phyloP scores from a whole-genome alignment of 2,888 invertebrate genomes.

The Andricus curvator region DNA sequence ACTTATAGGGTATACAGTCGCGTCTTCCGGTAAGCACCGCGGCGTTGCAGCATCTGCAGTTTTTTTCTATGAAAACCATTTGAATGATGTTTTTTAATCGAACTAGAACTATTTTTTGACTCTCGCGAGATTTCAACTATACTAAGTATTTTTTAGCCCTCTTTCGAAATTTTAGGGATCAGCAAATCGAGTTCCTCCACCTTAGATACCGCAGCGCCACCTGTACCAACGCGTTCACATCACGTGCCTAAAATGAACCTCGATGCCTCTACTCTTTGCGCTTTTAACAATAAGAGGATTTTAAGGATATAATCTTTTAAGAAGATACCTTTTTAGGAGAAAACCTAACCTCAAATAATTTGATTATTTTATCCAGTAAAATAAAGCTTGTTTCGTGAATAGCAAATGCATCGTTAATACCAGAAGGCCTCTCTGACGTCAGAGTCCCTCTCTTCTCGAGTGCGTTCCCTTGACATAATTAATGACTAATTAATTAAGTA shows the following conservation, averaged over 20 bases:
- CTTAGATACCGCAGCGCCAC: not conserved
- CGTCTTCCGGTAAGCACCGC: not conserved
- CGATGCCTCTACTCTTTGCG: conserved; percentile 55
- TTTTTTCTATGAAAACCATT: not conserved
- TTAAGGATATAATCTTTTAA: conserved; percentile 5
- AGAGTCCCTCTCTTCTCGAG: conserved; percentile 10
- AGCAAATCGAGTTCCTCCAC: not conserved
- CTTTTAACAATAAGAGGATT: conserved; percentile 18
- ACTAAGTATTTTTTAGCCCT: not conserved
- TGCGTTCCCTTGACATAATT: conserved; percentile 16
- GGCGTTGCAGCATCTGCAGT: not conserved
- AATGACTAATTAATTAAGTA: conserved; percentile 30
- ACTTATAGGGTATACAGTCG: conserved; percentile 20
- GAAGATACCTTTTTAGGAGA: not conserved
- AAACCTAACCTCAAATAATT: not conserved
- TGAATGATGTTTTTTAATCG: not conserved
- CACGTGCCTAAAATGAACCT: conserved; percentile 64
- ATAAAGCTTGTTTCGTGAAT: not conserved
- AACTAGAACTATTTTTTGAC: not conserved
- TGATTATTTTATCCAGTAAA: not conserved
- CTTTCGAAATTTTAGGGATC: not conserved
- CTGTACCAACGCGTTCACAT: conserved; percentile 48
- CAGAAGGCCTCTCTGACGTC: conserved; percentile 31
- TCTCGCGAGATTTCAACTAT: not conserved
- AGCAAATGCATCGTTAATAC: conserved; percentile 20